Conservation (phyloP, 2,888 invertebrate genomes). For the Lymantria dispar region DNA sequence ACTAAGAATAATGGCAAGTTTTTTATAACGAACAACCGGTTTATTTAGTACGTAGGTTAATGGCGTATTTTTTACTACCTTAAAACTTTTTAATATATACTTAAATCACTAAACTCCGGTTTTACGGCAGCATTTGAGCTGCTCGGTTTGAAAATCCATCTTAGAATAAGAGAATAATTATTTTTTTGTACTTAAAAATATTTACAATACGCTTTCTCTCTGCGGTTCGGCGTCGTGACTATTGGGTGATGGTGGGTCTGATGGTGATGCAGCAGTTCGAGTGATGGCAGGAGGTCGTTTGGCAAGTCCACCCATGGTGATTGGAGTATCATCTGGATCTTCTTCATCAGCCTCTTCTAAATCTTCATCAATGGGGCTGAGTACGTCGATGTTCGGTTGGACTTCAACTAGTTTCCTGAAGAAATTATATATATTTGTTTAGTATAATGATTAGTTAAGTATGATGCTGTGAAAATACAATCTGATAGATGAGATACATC, state of each 20-base stretch:
- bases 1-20: no score
- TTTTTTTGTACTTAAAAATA: no score
- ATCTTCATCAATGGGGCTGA: conserved; percentile 92
- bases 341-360: conserved; percentile 87
- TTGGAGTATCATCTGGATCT: conserved; percentile 86
- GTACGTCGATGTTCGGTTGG: conserved; percentile 85
- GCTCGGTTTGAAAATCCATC: no score
- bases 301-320: conserved; percentile 82
- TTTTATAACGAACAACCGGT: no score
- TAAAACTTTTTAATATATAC: no score
- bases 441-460: background rate
- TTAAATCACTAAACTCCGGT: no score
- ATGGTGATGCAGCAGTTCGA: conserved; percentile 88
- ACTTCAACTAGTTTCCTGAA: conserved; percentile 80
- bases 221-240: conserved; percentile 70
- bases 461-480: background rate
- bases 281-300: conserved; percentile 86
- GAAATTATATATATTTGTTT: background rate
- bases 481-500: background rate
- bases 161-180: no score
- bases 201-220: conserved; percentile 88
- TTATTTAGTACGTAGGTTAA: no score
- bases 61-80: no score
- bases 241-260: conserved; percentile 66
- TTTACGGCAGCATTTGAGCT: no score